Base-by-base conservation (phyloP, 2,797 vertebrate species). In the Myotis myotis region DNA sequence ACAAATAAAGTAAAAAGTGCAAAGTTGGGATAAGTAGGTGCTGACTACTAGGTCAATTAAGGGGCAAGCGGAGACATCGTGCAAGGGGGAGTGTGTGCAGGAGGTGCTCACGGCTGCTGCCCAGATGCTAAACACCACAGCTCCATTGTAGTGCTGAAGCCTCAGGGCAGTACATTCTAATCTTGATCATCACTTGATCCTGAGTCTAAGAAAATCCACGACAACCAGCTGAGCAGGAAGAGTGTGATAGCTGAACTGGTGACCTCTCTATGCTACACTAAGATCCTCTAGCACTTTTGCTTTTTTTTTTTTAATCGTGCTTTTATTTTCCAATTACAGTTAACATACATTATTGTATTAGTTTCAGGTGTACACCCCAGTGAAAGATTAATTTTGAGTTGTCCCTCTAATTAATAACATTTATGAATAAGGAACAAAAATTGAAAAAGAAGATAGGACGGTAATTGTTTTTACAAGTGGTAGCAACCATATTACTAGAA, bases 151-250 rank as follows among this genome's bases (percentile, higher is more conserved):
- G 70, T 68, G 55, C 93, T 82, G 85, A 84, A 47, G 89, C 94
- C 96, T 44, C 79, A 25, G 74, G 96, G 88, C 57, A 92, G 70
- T 51, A 44, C 68, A 86, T 94, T 95, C 92, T 95, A 92, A 96
- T 95, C 96, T 92, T 72, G 85, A 95, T 90, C 87, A 88, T 89
- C 89, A 96, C 68, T 86, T 93, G 71, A 89, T 88, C 78, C 91
- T 66, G 71, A 96, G 87, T 91, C 91, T 90, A 95, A 97, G 93
- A 95, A 92, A 95, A 96, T 87, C 96, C 91, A 93, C 96, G 96
- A 82, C 96, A 93, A 96, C 93, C 95, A 95, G 95, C 87, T 90
- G 70, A 92, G 87, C 93, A 97, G 93, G 93, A 95, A 96, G 53
- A 93, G 64, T 71, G 25, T 75, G 71, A 72, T 6, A 71, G 91